Percentiles rank a stretch among this genome's conserved stretches.
phyloP scores from a whole-genome alignment of 2,888 invertebrate species.

The Lepidochrysops patricia region DNA sequence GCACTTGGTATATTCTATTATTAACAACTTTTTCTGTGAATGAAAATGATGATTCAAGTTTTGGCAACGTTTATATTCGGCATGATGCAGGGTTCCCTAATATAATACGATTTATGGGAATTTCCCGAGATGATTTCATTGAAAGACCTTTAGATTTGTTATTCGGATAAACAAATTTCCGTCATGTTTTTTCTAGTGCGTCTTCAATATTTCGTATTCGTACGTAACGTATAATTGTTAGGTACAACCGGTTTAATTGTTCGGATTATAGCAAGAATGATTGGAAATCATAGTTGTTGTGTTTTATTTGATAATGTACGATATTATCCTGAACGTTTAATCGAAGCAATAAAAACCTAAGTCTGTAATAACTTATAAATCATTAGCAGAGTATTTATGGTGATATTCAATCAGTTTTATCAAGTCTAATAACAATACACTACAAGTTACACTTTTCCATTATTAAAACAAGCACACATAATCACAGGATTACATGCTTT shows the following conservation, averaged over 20 bases:
- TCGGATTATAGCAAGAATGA: background rate
- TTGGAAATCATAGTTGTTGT: background rate
- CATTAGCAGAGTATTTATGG: background rate
- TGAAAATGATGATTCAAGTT: slow-evolving; percentile 54
- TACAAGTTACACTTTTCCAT: slow-evolving; percentile 7
- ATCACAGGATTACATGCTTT: slow-evolving; percentile 4
- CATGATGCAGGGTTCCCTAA: background rate
- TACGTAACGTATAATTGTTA: background rate
- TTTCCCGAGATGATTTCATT: background rate
- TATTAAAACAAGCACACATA: background rate
- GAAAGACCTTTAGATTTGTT: background rate
- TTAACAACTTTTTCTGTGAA: slow-evolving; percentile 40
- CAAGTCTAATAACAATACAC: background rate
- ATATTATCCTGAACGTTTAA: background rate
- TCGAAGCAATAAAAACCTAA: background rate
- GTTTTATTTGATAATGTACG: background rate
- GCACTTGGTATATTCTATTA: slow-evolving; percentile 13
- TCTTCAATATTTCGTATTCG: background rate
- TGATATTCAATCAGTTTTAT: background rate
- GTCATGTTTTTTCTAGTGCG: background rate
- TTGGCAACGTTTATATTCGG: slow-evolving; percentile 37
- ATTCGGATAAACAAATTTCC: background rate
- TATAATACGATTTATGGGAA: slow-evolving; percentile 5
- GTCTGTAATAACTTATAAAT: background rate
- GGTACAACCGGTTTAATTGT: background rate